Evolutionary conservation across 2,113 vertebrate genomes (phyloP), one percentile per base, ranked within the genome.

Genomic region (Notarius lentiginosus): DNA sequence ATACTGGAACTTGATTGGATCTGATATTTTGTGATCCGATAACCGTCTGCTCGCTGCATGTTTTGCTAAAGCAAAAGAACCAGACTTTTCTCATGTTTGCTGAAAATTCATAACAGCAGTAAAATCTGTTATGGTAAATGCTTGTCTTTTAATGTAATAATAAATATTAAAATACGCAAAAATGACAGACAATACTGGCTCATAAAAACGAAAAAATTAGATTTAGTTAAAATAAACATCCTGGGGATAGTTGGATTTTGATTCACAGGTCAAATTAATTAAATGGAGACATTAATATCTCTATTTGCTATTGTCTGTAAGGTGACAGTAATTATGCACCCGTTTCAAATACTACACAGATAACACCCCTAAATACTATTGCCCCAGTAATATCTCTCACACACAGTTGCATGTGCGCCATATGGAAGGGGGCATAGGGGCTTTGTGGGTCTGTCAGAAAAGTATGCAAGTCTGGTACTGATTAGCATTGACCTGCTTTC

Each of bases 401-500:
- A 24, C 15, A 76, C 11, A 12, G 24, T 56, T 34, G 27, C 20
- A 20, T 34, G 34, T 79, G 55, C 58, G 77, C 53, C 53, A 30
- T 58, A 60, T 58, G 76, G 55, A 58, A 79, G 58, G 41, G 27
- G 76, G 24, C 75, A 77, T 22, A 15, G n/a, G 53, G 77, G 15
- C 14, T 30, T 34, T 80, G 77, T 34, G 55, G 20, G 55, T 80
- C 55, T 34, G 2, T 80, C 1, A 80, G 55, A 80, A 80, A 34
- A 4, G 55, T 60, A 34, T 80, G 55, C 12, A 12, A 8, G 1
- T 60, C 17, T 80, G 55, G 34, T 60, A 5, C 27, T 80, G 55
- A 80, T 58, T 80, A 80, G 77, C 77, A 80, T 30, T 79, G 76
- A 55, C 76, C 76, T 20, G 77, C 15, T 79, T 79, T 79, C 53